phyloP scores from a whole-genome alignment of 1,140 invertebrate species.

The Onthophagus taurus region DNA sequence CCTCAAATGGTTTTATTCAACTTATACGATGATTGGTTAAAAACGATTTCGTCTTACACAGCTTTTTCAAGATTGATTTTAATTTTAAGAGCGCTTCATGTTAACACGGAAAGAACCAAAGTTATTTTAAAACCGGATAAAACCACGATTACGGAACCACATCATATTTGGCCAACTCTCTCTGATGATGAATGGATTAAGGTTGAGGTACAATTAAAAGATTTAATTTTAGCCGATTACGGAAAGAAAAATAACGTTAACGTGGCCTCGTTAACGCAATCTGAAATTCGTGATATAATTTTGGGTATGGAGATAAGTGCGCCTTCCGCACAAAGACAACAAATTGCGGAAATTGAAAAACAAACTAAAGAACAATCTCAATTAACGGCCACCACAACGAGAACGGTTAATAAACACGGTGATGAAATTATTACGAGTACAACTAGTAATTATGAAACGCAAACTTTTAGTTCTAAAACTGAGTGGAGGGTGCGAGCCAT shows the following conservation, averaged over 20 bases:
- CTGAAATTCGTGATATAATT: constrained; percentile 98
- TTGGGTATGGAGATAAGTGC: constrained; percentile 99
- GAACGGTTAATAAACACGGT: constrained; percentile 98
- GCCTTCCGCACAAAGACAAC: constrained; percentile 95
- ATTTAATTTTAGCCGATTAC: constrained; percentile 97
- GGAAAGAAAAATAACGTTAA: constrained; percentile 99
- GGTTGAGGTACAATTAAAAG: constrained; percentile 96
- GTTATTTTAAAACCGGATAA: constrained; percentile 98
- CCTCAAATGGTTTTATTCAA: constrained; percentile 99
- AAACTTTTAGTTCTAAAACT: constrained; percentile 96
- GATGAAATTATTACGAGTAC: constrained; percentile 99
- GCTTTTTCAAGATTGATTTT: constrained; percentile 97
- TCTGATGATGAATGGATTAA: constrained; percentile 99
- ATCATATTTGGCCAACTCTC: constrained; percentile 99
- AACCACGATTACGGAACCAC: constrained; percentile 95
- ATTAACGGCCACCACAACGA: constrained; percentile 93
- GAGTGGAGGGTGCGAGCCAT: constrained; percentile 98
- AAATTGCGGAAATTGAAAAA: constrained; percentile 99
- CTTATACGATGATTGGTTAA: constrained; percentile 98
- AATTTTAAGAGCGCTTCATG: constrained; percentile 93
- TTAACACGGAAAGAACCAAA: constrained; percentile 98
- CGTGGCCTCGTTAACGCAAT: constrained; percentile 96
- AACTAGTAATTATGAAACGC: constrained; percentile 97
- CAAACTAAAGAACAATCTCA: constrained; percentile 99
- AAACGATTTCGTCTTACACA: constrained; percentile 92